Percentiles rank a stretch among this genome's conserved stretches.
phyloP scores from a whole-genome alignment of 2,797 vertebrate species.

The Notamacropus eugenii region DNA sequence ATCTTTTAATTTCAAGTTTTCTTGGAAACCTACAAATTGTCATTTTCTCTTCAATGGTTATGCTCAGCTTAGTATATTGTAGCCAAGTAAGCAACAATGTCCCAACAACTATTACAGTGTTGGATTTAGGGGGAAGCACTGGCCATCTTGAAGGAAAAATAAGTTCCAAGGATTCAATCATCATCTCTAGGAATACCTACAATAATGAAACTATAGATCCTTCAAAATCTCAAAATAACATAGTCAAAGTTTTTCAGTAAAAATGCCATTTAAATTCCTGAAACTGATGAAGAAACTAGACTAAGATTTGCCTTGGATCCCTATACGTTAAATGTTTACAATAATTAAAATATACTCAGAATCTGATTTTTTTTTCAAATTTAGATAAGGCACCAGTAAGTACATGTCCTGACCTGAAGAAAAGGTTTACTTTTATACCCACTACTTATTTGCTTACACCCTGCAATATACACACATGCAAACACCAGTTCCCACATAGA shows the following conservation, averaged over 20 bases:
- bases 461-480: constrained; percentile 71
- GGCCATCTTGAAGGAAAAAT: background rate
- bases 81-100: background rate
- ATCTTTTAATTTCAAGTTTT: background rate
- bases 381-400: background rate
- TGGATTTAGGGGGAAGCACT: background rate
- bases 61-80: background rate
- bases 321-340: background rate
- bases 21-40: background rate
- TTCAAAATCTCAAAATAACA: background rate
- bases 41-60: background rate
- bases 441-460: constrained; percentile 19
- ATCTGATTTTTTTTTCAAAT: background rate
- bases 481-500: constrained; percentile 58
- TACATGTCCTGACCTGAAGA: background rate
- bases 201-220: background rate
- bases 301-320: background rate
- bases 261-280: background rate
- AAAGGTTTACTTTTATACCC: background rate
- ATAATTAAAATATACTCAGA: background rate
- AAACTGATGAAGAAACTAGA: background rate
- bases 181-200: background rate
- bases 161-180: background rate
- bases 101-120: background rate
- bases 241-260: background rate